A percentile compares a stretch with the other conserved stretches of the same genome.
Conservation (phyloP, 2,888 invertebrate genomes). For the Xestoiulus laeticollis region DNA sequence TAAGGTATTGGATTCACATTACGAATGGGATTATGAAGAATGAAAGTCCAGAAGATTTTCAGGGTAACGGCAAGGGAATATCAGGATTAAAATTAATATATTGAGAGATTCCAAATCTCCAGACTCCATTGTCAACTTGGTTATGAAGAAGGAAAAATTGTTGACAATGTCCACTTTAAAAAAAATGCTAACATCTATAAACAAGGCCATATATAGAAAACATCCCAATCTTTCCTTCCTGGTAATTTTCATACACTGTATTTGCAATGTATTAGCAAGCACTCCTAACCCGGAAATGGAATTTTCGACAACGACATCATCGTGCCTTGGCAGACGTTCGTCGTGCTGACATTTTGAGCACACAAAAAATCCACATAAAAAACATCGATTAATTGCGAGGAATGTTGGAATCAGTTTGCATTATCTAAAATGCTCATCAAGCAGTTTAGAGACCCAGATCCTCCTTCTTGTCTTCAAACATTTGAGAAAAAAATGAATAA, state of each 20-base stretch:
- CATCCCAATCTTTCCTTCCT: slow-evolving; percentile 26
- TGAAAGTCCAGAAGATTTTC: no score
- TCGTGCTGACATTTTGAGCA: background rate
- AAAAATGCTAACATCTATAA: background rate
- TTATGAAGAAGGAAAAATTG: background rate
- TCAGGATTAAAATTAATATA: background rate
- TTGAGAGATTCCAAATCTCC: background rate
- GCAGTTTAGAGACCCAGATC: background rate
- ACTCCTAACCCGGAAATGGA: slow-evolving; percentile 3
- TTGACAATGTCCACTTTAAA: background rate
- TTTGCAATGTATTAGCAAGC: background rate
- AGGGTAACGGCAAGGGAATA: no score
- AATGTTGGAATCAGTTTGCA: background rate
- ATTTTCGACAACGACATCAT: background rate
- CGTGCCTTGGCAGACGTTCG: background rate
- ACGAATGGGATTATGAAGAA: no score
- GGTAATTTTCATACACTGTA: background rate
- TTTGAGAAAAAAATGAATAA: background rate
- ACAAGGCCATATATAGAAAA: background rate
- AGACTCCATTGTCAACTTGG: background rate
- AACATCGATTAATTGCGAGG: background rate
- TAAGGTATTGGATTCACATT: no score
- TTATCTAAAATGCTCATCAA: background rate
- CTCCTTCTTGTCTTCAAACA: background rate
- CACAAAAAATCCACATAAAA: background rate